Base-by-base conservation (phyloP, 2,797 vertebrate genomes). In the Molothrus ater region DNA sequence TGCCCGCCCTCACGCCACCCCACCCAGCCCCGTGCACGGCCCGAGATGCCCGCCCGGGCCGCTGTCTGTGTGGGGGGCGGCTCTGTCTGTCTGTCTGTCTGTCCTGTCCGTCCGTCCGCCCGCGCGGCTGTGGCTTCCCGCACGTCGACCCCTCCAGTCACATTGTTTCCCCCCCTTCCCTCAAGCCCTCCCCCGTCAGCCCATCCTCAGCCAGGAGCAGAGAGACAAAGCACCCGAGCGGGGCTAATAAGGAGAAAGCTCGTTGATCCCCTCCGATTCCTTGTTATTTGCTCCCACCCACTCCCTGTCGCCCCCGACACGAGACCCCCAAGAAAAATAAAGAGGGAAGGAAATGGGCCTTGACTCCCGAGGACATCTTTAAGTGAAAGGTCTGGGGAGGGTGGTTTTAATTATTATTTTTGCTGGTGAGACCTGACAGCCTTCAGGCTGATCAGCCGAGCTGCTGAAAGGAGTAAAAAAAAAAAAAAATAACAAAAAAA, bases 141-240 rank as follows among this genome's bases (percentile, higher is more conserved):
- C 78, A 45, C 32, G 32, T 64, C 57, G 57, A 38, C 54, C 80
- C 74, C 56, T 56, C 68, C 69, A 26, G 43, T 83, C 83, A 31
- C 66, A 20, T 32, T 28, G 80, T 43, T 56, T 1, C 13, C 54
- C 48, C 59, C 4, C 3, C 36, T 10, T 10, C 29, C 17, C 17
- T 36, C 20, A 9, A 17, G 11, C 40, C 24, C 54, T 21, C 34
- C 36, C 42, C 38, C n/a, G 17, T 26, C 89, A 42, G 80, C 95
- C 86, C 71, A 34, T 65, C 80, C 71, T 81, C 84, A 68, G 64
- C 38, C 71, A 3, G 45, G 29, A 75, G 76, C 85, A 19, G 34
- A 21, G 51, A 94, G 68, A 96, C 96, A 97, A 98, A 97, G 96
- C 97, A 61, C 80, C 40, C 19, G 91, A 95, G 80, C 87, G 65